These are phyloP conservation scores for Ictalurus punctatus DNA, from an alignment of 2,113 vertebrate species.

Conservation along the genomic window DNA sequence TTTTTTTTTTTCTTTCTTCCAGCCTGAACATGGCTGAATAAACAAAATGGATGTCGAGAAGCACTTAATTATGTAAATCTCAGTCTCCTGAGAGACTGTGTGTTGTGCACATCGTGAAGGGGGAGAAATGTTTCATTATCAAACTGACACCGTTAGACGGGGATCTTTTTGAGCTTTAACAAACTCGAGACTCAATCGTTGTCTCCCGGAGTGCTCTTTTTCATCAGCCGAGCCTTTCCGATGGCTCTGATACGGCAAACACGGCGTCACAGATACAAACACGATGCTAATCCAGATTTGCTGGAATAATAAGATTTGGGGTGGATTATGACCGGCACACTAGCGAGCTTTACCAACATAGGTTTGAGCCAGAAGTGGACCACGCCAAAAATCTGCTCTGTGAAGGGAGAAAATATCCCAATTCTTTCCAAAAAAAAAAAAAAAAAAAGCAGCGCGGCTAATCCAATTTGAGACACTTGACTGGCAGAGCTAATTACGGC, in stretches of 20 bases:
- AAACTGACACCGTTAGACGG: neutral
- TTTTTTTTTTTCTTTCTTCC: neutral
- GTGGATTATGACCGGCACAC: conserved; percentile 37
- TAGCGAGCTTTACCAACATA: conserved; percentile 1
- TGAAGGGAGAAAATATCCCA: conserved; percentile 21
- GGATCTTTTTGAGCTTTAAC: neutral
- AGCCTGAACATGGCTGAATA: conserved; percentile 9
- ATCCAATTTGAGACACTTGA: conserved; percentile 73
- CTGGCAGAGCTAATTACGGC: conserved; percentile 67
- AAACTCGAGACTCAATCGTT: conserved; percentile 18
- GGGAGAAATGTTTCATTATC: conserved; percentile 29
- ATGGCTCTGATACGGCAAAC: neutral
- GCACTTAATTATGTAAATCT: conserved; percentile 29
- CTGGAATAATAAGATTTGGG: conserved; percentile 40
- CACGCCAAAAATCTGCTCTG: conserved; percentile 25
- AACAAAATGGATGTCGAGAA: conserved; percentile 17
- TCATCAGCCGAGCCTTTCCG: neutral
- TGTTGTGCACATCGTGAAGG: conserved; percentile 15
- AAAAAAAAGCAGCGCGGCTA: conserved; percentile 52
- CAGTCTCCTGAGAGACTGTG: neutral
- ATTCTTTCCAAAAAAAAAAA: conserved; percentile 30
- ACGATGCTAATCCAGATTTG: conserved; percentile 34
- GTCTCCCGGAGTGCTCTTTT: neutral
- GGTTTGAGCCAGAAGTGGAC: conserved; percentile 14
- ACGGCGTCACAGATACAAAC: neutral